Evolutionary conservation across 2,888 invertebrate genomes (phyloP), one percentile per base, ranked within the genome.

Genomic region (Platypus cylindrus): DNA sequence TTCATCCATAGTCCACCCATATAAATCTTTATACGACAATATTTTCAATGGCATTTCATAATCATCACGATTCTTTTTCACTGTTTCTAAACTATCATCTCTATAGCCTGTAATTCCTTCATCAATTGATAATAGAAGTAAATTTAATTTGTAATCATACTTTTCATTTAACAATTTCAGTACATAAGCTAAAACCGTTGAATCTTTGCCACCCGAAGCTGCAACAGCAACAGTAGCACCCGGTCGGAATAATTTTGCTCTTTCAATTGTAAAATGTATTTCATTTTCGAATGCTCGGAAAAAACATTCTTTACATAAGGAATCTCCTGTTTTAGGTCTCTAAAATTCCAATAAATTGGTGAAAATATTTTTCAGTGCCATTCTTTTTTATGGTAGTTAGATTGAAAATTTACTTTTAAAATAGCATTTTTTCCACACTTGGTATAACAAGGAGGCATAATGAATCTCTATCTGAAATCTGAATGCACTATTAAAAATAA

Each of bases 1-100:
- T 52, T 84, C 84, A 66, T 99, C 98, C 94, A 95, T 95, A 3
- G 97, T 95, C 98, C 98, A 99, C 0, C 95, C 95, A 66, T 97
- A 98, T 3, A 98, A 66, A 50, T 97, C 93, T 65, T 94, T 83
- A 56, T 98, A 98, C 0, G 95, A 95, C 5, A 97, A 67, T 41
- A 98, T 90, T 66, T 87, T 93, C 24, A 99, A 65, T 1, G 91
- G 82, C 66, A 99, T 79, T 49, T 77, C 75, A 66, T 97, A 98
- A 59, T 97, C 93, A 50, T 85, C 79, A 36, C 86, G 73, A 58
- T 98, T 98, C 56, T 83, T 75, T 58, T 94, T 89, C 0, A 98
- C 98, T 1, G 95, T 95, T 65, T 94, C 83, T 34, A 95, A 67
- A 58, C 95, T 95, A 59, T 97, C 95, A 62, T 97, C 95, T 47